phyloP scores from a whole-genome alignment of 2,113 vertebrate genomes.

The Larimichthys crocea region DNA sequence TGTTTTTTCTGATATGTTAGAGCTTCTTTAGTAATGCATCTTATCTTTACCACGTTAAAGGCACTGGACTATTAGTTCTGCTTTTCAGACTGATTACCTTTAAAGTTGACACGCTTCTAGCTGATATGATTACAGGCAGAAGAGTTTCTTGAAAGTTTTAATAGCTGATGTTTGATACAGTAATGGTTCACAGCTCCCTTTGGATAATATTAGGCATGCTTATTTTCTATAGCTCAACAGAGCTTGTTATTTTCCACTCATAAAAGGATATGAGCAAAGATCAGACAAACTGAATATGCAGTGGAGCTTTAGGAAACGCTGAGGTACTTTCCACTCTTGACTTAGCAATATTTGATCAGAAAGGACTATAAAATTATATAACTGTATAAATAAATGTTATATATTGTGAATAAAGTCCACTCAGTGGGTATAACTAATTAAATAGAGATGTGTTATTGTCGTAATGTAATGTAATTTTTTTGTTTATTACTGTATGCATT shows the following conservation, averaged over 20 bases:
- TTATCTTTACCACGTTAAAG: neutral
- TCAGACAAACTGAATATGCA: neutral
- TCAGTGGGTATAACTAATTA: neutral
- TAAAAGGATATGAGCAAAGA: neutral
- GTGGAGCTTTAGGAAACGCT: neutral
- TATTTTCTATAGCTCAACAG: neutral
- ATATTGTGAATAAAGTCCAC: no score
- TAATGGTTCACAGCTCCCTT: neutral
- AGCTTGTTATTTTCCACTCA: neutral
- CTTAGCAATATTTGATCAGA: neutral
- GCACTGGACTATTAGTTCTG: neutral
- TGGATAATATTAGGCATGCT: neutral
- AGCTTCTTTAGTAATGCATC: neutral
- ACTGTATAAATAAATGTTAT: slow-evolving; percentile 8
- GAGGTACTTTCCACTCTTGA: neutral
- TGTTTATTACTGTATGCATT: neutral
- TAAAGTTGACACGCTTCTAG: slow-evolving; percentile 15
- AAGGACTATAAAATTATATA: neutral
- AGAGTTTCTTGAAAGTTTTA: neutral
- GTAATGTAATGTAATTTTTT: neutral
- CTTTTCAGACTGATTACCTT: slow-evolving; percentile 3
- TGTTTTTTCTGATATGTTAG: neutral
- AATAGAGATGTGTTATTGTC: neutral
- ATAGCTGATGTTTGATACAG: neutral
- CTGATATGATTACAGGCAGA: slow-evolving; percentile 21